Evolutionary conservation across 2,113 vertebrate species (phyloP), one percentile per base, ranked within the genome.

Genomic region (Heloderma charlesbogerti): DNA sequence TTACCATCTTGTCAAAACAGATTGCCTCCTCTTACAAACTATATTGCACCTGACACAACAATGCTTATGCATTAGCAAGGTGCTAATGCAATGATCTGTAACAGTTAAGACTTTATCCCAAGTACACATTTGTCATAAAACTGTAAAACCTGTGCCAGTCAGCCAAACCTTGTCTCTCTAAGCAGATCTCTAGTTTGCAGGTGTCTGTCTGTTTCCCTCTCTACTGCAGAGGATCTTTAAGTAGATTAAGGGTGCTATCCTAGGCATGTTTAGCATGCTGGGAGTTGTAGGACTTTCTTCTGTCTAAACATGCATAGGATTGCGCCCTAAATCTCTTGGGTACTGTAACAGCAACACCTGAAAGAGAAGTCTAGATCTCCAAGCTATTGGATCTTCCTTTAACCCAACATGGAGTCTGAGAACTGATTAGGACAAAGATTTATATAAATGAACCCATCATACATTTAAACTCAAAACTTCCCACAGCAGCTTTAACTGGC

Each of bases 401-500:
- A 93, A 18, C 29, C 72, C 34, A 84, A 71, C 75, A 92, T 0
- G 93, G 85, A 45, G 92, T 84, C 6, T 29, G 6, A 94, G 27
- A 92, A 94, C 51, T 8, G 54, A 34, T 89, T 94, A 85, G 0
- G 0, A 78, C 2, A 1, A 67, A 74, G 45, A 92, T 82, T 87
- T 69, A 86, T 20, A 71, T 12, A 84, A 22, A n/a, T 90, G 67
- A 34, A 86, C 66, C 91, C 72, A 86, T 5, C 48, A 40, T 77
- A 31, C 10, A 77, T 88, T 85, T 75, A 91, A 91, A 0, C 86
- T 92, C 29, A 57, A 12, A 67, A 94, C 45, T 45, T 48, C 15
- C 10, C 51, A 71, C 94, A 94, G 90, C 57, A 48, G 88, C 66
- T 94, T 79, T 86, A 54, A 88, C 34, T 27, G 92, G 82, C 82